Percentiles rank a stretch among this genome's conserved stretches.
Evolutionary conservation across 2,113 vertebrate genomes (phyloP).

Genomic region (Ptilorrhoa leucosticta): DNA sequence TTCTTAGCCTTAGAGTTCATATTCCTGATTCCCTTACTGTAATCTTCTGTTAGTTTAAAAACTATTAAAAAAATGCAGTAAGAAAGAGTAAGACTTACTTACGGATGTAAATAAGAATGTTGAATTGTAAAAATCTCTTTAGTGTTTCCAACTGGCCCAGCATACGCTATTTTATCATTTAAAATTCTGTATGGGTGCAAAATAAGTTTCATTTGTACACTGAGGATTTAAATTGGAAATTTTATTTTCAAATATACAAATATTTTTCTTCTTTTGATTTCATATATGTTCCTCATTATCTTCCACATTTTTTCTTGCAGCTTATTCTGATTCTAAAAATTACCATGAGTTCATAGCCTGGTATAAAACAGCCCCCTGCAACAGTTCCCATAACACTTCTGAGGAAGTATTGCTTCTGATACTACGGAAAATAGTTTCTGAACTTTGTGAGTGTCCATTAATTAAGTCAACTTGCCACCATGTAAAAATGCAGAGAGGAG

Average conservation of each 20-base stretch:
- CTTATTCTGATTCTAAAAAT: conserved; percentile 39
- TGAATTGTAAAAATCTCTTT: neutral
- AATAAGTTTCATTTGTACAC: neutral
- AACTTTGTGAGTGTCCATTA: conserved; percentile 45
- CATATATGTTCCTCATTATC: neutral
- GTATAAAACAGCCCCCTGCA: conserved; percentile 50
- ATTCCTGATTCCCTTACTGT: neutral
- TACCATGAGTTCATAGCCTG: conserved; percentile 49
- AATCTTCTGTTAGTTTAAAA: neutral
- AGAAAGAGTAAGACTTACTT: neutral
- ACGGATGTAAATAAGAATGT: neutral
- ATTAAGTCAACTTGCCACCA: conserved; percentile 61
- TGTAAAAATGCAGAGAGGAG: conserved; percentile 64
- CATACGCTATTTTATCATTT: neutral
- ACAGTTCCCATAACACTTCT: conserved; percentile 43
- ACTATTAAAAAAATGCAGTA: neutral
- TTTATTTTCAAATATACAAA: neutral
- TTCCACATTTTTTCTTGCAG: neutral
- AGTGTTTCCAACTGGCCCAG: neutral
- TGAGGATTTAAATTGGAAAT: neutral
- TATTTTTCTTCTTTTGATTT: neutral
- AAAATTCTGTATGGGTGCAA: neutral
- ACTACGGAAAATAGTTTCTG: conserved; percentile 42
- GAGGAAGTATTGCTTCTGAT: conserved; percentile 48
- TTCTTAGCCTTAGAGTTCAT: neutral